Base-by-base conservation (phyloP, 1,140 invertebrate genomes). In the Pemphigus obesinymphae region DNA sequence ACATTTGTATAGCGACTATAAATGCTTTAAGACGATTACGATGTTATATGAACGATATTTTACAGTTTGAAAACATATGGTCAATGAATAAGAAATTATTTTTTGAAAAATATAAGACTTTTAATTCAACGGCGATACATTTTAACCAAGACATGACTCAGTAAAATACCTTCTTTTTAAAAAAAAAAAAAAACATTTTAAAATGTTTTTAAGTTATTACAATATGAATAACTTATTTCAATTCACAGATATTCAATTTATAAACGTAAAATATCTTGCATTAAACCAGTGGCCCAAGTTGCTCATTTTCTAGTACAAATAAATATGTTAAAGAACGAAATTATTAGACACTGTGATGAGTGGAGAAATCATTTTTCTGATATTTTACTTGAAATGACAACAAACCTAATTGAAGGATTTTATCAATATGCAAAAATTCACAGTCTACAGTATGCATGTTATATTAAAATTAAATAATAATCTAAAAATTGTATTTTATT, bases 211-310 rank as follows among this genome's bases (percentile, higher is more conserved):
- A 11, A 4, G 17, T 58, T 11, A 58, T 20, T 15, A n/a, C 40
- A 20, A 26, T 15, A 55, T 4, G 34, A 3, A n/a, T n/a, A 75
- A 34, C 2, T 37, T 23, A 58, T 20, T 72, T 48, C 7, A 50
- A 37, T 76, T 43, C 0, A 43, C 37, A 80, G 76, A 31, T 80
- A 80, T 31, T 20, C 20, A 10, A 61, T 63, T 37, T 80, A 61
- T 29, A 80, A 63, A 45, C 34, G 8, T 26, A 20, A 43, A 29
- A 58, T 80, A 61, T 40, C 15, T 10, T 3, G n/a, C 3, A 43
- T 80, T 8, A 45, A 43, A n/a, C 76, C 76, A 29, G 76, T 80
- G 10, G n/a, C 76, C 3, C 76, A 80, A 61, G 55, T 63, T 7
- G 34, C 55, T 20, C 55, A 80, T 61, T 63, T 61, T 17, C 15